These are phyloP conservation scores for Orthosia gracilis DNA, from an alignment of 2,888 invertebrate genomes.

Conservation along the genomic window DNA sequence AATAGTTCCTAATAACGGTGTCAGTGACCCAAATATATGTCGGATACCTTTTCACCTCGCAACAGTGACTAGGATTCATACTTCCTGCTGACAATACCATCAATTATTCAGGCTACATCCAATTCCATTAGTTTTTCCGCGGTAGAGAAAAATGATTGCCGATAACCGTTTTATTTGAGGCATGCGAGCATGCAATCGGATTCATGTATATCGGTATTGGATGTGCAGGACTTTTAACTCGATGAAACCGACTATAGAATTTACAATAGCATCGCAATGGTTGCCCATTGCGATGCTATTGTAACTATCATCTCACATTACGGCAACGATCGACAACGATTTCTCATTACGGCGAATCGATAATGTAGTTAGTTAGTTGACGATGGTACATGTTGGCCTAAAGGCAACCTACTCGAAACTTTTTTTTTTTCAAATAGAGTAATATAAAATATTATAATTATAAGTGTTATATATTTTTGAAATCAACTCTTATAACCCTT, in stretches of 20 bases:
- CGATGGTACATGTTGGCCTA: neutral
- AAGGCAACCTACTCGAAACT: neutral
- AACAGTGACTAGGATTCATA: neutral
- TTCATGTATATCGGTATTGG: neutral
- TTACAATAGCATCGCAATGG: neutral
- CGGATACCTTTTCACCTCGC: neutral
- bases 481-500: no score
- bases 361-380: neutral
- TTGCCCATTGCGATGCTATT: no score
- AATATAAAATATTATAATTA: no score
- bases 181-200: neutral
- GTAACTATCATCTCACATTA: no score
- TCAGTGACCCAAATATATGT: neutral
- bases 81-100: neutral
- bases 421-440: no score
- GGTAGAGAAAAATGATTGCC: neutral
- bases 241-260: neutral
- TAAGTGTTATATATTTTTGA: no score
- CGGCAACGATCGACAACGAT: neutral
- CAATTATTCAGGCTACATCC: neutral
- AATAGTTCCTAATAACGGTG: constrained; percentile 4
- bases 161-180: neutral
- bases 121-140: neutral
- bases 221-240: constrained; percentile 1
- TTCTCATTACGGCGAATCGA: neutral